These are phyloP conservation scores for Lasioglossum vierecki DNA, from an alignment of 2,888 invertebrate genomes.

Conservation along the genomic window DNA sequence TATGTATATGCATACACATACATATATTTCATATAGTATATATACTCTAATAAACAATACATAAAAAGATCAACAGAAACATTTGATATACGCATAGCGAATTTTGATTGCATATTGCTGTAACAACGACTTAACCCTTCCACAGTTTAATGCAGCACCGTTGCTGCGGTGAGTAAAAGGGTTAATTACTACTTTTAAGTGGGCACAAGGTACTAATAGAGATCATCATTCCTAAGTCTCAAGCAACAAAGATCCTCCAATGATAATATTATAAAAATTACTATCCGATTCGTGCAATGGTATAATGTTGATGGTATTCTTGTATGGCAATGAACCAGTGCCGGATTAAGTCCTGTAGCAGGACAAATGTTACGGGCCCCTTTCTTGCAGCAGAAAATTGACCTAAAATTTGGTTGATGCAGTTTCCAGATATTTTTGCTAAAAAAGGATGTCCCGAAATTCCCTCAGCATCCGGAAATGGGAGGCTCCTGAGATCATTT, in stretches of 20 bases:
- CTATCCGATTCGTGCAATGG: neutral
- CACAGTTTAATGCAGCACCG: neutral
- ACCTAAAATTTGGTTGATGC: too few relatives aligned
- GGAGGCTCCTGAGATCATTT: too few relatives aligned
- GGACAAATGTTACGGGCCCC: too few relatives aligned
- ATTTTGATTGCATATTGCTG: constrained; percentile 13
- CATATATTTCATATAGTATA: neutral
- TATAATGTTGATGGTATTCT: neutral
- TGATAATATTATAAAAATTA: neutral
- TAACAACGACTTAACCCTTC: neutral
- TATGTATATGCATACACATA: neutral
- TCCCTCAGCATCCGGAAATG: too few relatives aligned
- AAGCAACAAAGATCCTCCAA: neutral
- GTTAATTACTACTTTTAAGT: constrained; percentile 8
- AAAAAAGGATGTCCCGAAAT: too few relatives aligned
- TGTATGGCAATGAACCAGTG: neutral
- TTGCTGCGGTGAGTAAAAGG: neutral
- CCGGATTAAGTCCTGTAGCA: too few relatives aligned
- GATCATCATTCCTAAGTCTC: constrained; percentile 11
- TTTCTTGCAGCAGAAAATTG: too few relatives aligned
- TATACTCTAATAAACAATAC: neutral
- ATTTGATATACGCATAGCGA: constrained; percentile 6
- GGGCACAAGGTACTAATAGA: constrained; percentile 29
- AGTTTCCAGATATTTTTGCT: too few relatives aligned
- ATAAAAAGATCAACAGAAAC: constrained; percentile 12